Percentiles rank a stretch among this genome's conserved stretches.
These are phyloP conservation scores for Spongilla lacustris DNA, from an alignment of 37 sponge, comb jelly and placozoan species.

Conservation along the genomic window DNA sequence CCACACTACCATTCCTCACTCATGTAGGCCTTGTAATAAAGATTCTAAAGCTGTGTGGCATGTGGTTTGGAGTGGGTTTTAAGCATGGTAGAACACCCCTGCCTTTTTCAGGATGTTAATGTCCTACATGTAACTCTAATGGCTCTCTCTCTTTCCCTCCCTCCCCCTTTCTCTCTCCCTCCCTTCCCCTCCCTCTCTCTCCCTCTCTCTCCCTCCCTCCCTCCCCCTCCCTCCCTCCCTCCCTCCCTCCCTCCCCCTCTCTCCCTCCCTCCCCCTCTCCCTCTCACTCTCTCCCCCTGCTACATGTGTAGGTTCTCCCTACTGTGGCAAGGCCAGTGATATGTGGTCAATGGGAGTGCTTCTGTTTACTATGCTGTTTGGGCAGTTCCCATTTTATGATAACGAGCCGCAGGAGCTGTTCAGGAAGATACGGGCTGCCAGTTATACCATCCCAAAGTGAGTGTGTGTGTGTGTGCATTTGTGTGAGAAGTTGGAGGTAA, in stretches of 20 bases:
- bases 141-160: conserved; percentile 38
- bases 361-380: conserved; percentile 86
- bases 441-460: conserved; percentile 71
- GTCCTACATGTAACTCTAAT: too few relatives aligned
- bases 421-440: conserved; percentile 65
- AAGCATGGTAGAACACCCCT: too few relatives aligned
- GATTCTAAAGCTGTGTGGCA: too few relatives aligned
- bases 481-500: too few relatives aligned
- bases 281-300: not conserved
- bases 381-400: conserved; percentile 90
- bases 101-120: too few relatives aligned
- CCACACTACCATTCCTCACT: too few relatives aligned
- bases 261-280: conserved; percentile 7
- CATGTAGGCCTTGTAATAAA: too few relatives aligned
- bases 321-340: conserved; percentile 87
- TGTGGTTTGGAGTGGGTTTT: too few relatives aligned
- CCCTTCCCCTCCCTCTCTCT: conserved; percentile 42
- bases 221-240: conserved; percentile 38
- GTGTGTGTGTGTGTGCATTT: conserved; percentile 6
- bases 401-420: conserved; percentile 83
- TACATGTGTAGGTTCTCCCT: conserved; percentile 64
- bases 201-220: conserved; percentile 35
- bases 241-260: conserved; percentile 19
- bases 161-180: conserved; percentile 46
- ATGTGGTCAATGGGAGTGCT: conserved; percentile 92